Base-by-base conservation (phyloP, 2,888 invertebrate genomes). In the Sphaeridia pumilis region DNA sequence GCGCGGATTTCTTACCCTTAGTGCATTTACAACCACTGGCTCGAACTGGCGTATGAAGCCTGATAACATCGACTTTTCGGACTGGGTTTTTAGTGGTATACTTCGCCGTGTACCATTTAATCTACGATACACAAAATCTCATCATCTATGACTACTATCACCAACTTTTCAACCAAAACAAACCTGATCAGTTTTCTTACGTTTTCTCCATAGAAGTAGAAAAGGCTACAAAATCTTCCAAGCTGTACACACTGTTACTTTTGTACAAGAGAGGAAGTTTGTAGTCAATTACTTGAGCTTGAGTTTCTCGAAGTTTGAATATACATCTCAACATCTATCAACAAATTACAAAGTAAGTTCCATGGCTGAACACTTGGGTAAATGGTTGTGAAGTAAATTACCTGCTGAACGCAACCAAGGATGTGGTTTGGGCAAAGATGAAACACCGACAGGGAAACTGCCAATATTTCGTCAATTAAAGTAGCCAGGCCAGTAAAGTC, bases 21-120 rank as follows among this genome's bases (percentile, higher is more conserved):
- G 74, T 57, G 92, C 84, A 71, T 88, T 87, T 67, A 95, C 92
- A 54, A 95, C 94, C 71, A 94, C 82, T 0, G 92, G 89, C 70
- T 95, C 94, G 73, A 95, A 94, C 66, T 94, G 75, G 64, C 90
- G 78, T 59, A 95, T 93, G 70, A 89, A 87, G 59, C 83, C 78
- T 64, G 84, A 82, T 61, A 84, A 73, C 43, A 78, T 71, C 56
- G 73, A 72, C 69, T 79, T 76, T 68, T 78, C 78, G 0, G 74
- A 59, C 67, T 43, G 50, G 27, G 52, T 58, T 52, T 60, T 57
- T n/a, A 53, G 51, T 21, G 34, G 31, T 17, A 49, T 45, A 31
- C 38, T 53, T 26, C 55, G 52, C 20, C 52, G 42, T n/a, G 14
- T 26, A 4, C 38, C 25, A 5, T 48, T 14, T 12, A 58, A 25